A percentile compares a stretch with the other conserved stretches of the same genome.
phyloP scores from a whole-genome alignment of 1,140 invertebrate genomes.

The Drosophila bocqueti region DNA sequence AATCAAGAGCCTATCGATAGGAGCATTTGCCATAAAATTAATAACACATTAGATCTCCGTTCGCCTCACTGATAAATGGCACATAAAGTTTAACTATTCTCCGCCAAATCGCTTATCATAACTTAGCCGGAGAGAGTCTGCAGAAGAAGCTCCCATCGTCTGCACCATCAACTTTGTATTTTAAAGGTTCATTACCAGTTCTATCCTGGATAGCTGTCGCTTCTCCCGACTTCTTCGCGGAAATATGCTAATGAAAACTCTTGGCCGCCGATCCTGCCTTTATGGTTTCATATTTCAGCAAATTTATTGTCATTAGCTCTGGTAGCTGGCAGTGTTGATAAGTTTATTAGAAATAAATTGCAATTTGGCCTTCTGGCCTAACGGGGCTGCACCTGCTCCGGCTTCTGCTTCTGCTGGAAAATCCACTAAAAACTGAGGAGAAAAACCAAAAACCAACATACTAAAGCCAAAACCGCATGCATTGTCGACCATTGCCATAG shows the following conservation, averaged over 20 bases:
- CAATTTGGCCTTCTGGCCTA: constrained; percentile 66
- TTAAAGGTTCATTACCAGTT: constrained; percentile 68
- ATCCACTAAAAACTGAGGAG: constrained; percentile 6
- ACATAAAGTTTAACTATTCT: constrained; percentile 74
- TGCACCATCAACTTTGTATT: constrained; percentile 74
- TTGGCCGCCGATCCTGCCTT: constrained; percentile 53
- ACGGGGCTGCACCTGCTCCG: constrained; percentile 45
- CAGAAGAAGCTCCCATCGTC: constrained; percentile 2
- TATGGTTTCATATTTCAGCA: constrained; percentile 80
- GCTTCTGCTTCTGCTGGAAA: constrained; percentile 3
- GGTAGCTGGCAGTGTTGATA: constrained; percentile 79
- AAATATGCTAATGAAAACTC: constrained; percentile 81
- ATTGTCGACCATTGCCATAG: constrained; percentile 77
- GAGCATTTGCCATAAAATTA: constrained; percentile 79
- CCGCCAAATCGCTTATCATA: constrained; percentile 68
- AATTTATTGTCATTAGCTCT: constrained; percentile 67
- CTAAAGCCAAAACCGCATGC: constrained; percentile 53
- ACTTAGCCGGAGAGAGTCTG: constrained; percentile 34
- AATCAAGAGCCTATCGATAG: constrained; percentile 59
- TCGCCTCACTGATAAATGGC: constrained; percentile 55
- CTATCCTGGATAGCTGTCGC: background rate
- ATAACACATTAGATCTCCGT: constrained; percentile 77
- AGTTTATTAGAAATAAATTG: constrained; percentile 84
- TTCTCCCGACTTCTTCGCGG: constrained; percentile 12
- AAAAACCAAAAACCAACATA: constrained; percentile 23